Conservation (phyloP, 2,888 invertebrate species). For the Tribolium freemani region DNA sequence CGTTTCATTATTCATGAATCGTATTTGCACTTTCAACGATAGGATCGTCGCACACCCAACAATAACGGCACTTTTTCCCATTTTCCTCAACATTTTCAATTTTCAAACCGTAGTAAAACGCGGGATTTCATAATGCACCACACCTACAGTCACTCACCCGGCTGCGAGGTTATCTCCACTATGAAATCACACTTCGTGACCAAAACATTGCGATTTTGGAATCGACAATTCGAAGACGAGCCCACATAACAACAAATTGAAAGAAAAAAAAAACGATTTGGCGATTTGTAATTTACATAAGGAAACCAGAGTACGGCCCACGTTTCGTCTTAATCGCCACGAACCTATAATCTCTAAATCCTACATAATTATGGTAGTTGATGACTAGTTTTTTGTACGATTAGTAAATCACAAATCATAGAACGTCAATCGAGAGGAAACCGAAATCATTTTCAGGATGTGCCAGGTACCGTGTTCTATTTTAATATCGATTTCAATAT, state of each 20-base stretch:
- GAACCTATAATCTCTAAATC: constrained; percentile 16
- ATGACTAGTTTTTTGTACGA: not conserved
- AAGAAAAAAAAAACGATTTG: constrained; percentile 6
- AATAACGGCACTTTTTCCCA: constrained; percentile 12
- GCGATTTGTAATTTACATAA: constrained; percentile 17
- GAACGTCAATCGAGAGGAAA: constrained; percentile 20
- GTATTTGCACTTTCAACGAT: constrained; percentile 22
- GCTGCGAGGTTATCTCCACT: constrained; percentile 49
- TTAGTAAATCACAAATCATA: not conserved
- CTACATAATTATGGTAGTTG: not conserved
- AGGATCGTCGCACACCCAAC: constrained; percentile 2
- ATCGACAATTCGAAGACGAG: constrained; percentile 11
- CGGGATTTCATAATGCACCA: constrained; percentile 30
- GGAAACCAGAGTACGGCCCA: constrained; percentile 26
- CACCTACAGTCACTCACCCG: constrained; percentile 46
- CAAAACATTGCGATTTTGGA: constrained; percentile 31
- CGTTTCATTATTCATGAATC: constrained; percentile 32
- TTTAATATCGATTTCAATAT: constrained; percentile 43
- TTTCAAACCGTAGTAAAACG: constrained; percentile 5
- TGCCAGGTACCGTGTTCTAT: constrained; percentile 45
- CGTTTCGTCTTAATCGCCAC: constrained; percentile 3
- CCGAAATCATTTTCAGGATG: constrained; percentile 29
- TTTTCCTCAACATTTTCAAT: not conserved
- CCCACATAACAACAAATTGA: constrained; percentile 13
- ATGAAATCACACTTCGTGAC: constrained; percentile 48